Percentiles rank a stretch among this genome's conserved stretches.
Conservation (phyloP, 2,797 vertebrate species). For the Anas georgica region DNA sequence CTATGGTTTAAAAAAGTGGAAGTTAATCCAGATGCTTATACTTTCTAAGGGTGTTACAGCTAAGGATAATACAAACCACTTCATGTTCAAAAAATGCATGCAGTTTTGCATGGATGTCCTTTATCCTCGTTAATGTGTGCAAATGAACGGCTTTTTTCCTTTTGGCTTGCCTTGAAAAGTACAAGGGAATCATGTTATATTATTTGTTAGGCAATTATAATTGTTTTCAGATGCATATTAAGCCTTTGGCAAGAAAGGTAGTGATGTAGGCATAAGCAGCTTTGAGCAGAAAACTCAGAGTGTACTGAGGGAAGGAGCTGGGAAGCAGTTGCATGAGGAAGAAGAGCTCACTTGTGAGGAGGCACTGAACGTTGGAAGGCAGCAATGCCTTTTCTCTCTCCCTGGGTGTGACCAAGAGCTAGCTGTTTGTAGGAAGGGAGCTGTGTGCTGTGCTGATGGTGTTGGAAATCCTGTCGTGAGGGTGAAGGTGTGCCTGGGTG, state of each 20-base stretch:
- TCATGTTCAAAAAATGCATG: neutral
- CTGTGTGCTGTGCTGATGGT: neutral
- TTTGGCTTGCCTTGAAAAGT: neutral
- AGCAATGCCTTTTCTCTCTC: neutral
- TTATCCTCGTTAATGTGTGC: neutral
- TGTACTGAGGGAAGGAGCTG: neutral
- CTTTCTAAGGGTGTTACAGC: neutral
- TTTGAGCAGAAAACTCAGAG: neutral
- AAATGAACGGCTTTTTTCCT: constrained; percentile 8
- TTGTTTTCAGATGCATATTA: constrained; percentile 65
- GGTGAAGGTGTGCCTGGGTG: neutral
- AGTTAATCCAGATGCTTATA: neutral
- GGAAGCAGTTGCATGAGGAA: neutral
- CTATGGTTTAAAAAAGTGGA: neutral
- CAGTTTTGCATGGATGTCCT: neutral
- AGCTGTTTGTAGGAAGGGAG: neutral
- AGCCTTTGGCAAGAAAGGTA: constrained; percentile 48
- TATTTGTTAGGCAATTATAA: constrained; percentile 52
- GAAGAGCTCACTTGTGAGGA: neutral
- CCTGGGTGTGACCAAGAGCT: neutral
- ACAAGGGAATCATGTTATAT: neutral
- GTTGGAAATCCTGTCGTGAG: accelerated
- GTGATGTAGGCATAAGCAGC: constrained; percentile 21
- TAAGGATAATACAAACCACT: neutral
- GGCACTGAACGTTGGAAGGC: neutral